phyloP scores from a whole-genome alignment of 2,113 vertebrate genomes.

The Oryzias curvinotus region DNA sequence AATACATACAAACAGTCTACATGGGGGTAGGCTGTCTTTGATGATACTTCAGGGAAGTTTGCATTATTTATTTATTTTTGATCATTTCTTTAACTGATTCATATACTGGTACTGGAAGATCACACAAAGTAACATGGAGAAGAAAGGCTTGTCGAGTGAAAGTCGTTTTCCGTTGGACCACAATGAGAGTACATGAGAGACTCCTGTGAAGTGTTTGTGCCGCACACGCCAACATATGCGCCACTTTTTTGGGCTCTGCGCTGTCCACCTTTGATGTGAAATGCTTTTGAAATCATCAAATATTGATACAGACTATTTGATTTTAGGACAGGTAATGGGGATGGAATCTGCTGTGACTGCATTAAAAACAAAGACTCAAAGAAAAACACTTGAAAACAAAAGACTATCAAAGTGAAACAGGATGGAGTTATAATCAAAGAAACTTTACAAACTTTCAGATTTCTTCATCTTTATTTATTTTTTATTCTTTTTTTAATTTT shows the following conservation, averaged over 20 bases:
- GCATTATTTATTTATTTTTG: slow-evolving; percentile 10
- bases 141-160: slow-evolving; percentile 22
- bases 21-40: slow-evolving; percentile 10
- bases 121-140: neutral
- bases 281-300: slow-evolving; percentile 44
- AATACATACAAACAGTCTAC: slow-evolving; percentile 7
- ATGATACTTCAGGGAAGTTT: slow-evolving; percentile 11
- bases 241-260: slow-evolving; percentile 19
- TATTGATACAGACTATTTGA: slow-evolving; percentile 15
- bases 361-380: slow-evolving; percentile 16
- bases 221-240: slow-evolving; percentile 14
- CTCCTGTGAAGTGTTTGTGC: slow-evolving; percentile 17
- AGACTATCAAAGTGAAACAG: slow-evolving; percentile 40
- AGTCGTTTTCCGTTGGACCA: slow-evolving; percentile 7
- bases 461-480: slow-evolving; percentile 38
- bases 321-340: slow-evolving; percentile 11
- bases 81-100: neutral
- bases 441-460: slow-evolving; percentile 39
- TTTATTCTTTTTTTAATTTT: slow-evolving; percentile 17
- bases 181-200: slow-evolving; percentile 31
- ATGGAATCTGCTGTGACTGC: slow-evolving; percentile 18
- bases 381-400: neutral
- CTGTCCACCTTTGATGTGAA: slow-evolving; percentile 52
- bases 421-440: slow-evolving; percentile 25
- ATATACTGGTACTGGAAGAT: neutral